Percentiles rank a stretch among this genome's conserved stretches.
Evolutionary conservation across 2,113 vertebrate species (phyloP).

Genomic region (Caranx ignobilis): DNA sequence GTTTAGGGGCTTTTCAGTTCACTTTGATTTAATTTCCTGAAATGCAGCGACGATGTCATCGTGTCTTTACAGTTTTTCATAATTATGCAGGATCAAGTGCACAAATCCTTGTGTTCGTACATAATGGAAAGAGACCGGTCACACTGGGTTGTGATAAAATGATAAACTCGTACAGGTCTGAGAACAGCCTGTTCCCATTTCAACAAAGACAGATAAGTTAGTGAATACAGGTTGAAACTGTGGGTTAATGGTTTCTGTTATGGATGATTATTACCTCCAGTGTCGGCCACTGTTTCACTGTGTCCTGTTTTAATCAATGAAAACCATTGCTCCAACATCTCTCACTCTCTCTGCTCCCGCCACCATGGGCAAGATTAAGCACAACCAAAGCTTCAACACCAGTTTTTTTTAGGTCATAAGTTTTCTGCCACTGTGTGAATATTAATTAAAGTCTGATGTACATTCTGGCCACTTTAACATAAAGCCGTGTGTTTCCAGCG

Average conservation of each 20-base stretch:
- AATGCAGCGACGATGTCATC: slow-evolving; percentile 34
- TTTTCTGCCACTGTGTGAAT: neutral
- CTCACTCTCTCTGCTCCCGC: neutral
- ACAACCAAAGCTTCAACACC: slow-evolving; percentile 6
- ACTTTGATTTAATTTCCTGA: slow-evolving; percentile 59
- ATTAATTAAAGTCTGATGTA: neutral
- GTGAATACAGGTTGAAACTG: slow-evolving; percentile 16
- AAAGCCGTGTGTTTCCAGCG: slow-evolving; percentile 10
- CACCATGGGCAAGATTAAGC: neutral
- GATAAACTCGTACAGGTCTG: neutral
- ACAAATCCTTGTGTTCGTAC: slow-evolving; percentile 24
- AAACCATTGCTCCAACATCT: slow-evolving; percentile 13
- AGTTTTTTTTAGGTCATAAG: neutral
- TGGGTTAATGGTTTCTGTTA: slow-evolving; percentile 18
- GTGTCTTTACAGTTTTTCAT: slow-evolving; percentile 30
- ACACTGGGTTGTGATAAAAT: neutral
- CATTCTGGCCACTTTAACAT: neutral
- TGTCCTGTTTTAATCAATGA: slow-evolving; percentile 20
- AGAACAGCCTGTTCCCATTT: slow-evolving; percentile 3
- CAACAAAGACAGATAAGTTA: neutral
- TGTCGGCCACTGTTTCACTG: slow-evolving; percentile 21
- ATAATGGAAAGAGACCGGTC: slow-evolving; percentile 34
- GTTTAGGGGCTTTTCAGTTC: slow-evolving; percentile 65
- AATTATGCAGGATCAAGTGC: slow-evolving; percentile 41
- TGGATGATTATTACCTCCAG: slow-evolving; percentile 30